Base-by-base conservation (phyloP, 37 sponge, comb jelly and placozoan genomes). In the Chondrilla cf. caribensis region DNA sequence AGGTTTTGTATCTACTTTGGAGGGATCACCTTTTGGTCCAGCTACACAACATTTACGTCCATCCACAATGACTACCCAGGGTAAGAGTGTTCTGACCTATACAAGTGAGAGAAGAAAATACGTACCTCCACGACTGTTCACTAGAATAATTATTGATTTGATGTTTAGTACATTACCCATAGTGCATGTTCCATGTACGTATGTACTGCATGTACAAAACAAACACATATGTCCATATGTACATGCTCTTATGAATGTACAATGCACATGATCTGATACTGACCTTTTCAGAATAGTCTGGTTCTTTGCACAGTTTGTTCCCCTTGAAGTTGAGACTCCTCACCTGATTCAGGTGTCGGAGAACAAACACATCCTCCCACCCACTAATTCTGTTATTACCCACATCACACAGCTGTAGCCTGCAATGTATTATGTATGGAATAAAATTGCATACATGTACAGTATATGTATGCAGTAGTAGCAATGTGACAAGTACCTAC, bases 261-360 rank as follows among this genome's bases (percentile, higher is more conserved):
- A 47, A 11, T 47, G 51, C 51, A 47, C 51, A 47, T 47, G 51
- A n/a, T n/a, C n/a, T n/a, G n/a, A n/a, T n/a, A n/a, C 39, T 38
- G 3, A 70, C 72, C 83, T 57, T 25, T 33, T 55, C 54, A 24
- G 25, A 26, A 41, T 58, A 39, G 24, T 40, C 54, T 29, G 40
- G 21, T 8, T 25, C 41, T 7, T 26, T 37, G 39, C 78, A 84
- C 38, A 84, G 14, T 35, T 8, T 42, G 54, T 84, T 84, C 26
- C 85, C 85, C 33, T 79, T 78, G 29, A 84, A 32, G 79, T 84
- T 84, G 54, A 84, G 79, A 44, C 77, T 84, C 38, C 42, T 58
- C 41, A 84, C 1, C 15, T 25, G 6, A 1, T 1, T 33, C 51
- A 84, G 3, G n/a, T 70, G 35, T 21, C 31, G 35, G 2, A 84